Conservation (phyloP, 2,113 vertebrate species). For the Pogonocichla stellata region DNA sequence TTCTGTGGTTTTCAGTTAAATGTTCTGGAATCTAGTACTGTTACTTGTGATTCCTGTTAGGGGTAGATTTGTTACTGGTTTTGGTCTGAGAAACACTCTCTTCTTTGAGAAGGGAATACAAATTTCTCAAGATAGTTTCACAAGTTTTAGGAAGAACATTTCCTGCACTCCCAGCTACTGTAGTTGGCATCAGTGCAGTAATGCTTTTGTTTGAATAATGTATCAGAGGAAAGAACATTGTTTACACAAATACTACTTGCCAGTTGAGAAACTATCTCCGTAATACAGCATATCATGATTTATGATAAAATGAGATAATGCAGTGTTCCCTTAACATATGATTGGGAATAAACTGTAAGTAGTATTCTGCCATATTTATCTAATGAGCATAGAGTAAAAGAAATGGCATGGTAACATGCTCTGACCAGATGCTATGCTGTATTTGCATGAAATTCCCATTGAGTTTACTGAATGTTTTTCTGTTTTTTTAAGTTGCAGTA, state of each 20-base stretch:
- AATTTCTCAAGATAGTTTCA: background rate
- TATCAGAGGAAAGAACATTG: background rate
- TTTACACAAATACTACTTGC: background rate
- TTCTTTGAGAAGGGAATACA: background rate
- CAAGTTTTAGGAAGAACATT: background rate
- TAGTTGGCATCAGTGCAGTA: background rate
- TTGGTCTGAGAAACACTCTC: background rate
- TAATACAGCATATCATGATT: background rate
- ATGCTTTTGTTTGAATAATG: background rate
- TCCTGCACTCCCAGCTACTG: background rate
- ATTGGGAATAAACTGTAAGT: background rate
- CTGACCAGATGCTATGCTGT: background rate
- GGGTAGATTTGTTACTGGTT: background rate
- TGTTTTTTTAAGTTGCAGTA: background rate
- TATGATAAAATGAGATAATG: background rate
- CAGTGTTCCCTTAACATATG: background rate
- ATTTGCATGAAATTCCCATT: background rate
- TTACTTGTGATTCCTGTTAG: background rate
- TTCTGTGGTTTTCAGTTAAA: background rate
- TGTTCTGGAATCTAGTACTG: background rate
- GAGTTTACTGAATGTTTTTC: background rate
- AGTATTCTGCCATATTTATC: background rate
- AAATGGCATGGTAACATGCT: background rate
- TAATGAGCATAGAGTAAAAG: background rate
- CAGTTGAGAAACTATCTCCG: background rate